Conservation (phyloP, 2,888 invertebrate genomes). For the Cinara cedri region DNA sequence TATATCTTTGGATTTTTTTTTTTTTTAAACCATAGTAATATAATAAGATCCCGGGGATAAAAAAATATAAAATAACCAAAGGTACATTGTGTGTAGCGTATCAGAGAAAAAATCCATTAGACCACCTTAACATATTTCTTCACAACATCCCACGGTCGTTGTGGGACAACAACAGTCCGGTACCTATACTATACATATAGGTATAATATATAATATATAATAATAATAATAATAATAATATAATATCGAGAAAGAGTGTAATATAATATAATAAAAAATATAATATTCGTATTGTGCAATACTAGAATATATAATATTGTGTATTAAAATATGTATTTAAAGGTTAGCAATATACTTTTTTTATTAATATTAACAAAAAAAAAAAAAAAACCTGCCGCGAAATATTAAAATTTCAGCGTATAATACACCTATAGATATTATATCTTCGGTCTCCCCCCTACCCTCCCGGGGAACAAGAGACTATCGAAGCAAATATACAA, state of each 20-base stretch:
- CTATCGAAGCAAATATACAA: too few relatives aligned
- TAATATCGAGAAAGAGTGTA: slow-evolving; percentile 41
- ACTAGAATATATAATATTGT: too few relatives aligned
- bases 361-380: not conserved
- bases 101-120: slow-evolving; percentile 50
- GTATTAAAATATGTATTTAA: slow-evolving; percentile 41
- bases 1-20: slow-evolving; percentile 40
- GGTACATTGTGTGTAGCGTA: slow-evolving; percentile 47
- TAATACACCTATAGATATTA: too few relatives aligned
- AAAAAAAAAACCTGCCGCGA: not conserved
- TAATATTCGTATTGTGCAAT: slow-evolving; percentile 22
- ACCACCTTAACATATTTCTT: slow-evolving; percentile 53
- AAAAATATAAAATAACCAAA: slow-evolving; percentile 32
- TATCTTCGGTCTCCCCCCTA: too few relatives aligned
- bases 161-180: slow-evolving; percentile 35
- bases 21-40: slow-evolving; percentile 37
- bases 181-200: too few relatives aligned
- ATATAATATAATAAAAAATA: slow-evolving; percentile 29
- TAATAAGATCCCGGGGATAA: slow-evolving; percentile 46
- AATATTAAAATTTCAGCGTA: not conserved
- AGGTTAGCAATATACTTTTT: slow-evolving; percentile 1
- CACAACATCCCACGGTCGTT: slow-evolving; percentile 50
- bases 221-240: too few relatives aligned
- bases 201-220: too few relatives aligned
- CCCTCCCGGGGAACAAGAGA: too few relatives aligned